phyloP scores from a whole-genome alignment of 2,888 invertebrate species.

The Pterostichus madidus region DNA sequence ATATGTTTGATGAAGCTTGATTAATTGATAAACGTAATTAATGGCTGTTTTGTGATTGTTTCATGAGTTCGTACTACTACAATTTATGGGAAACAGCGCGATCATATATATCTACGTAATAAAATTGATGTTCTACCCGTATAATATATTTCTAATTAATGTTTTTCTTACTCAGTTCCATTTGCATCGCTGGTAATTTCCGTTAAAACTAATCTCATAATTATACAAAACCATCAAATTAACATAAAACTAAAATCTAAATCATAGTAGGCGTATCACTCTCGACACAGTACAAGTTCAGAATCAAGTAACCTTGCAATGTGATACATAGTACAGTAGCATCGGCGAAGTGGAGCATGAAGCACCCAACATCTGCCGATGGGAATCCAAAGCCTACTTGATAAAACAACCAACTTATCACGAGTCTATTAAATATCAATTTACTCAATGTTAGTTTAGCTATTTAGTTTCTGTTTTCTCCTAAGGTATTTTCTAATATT shows the following conservation, averaged over 20 bases:
- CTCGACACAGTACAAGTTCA: neutral
- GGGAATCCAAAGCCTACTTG: conserved; percentile 31
- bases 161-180: too few relatives aligned
- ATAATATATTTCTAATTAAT: too few relatives aligned
- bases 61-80: too few relatives aligned
- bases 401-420: conserved; percentile 29
- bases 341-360: conserved; percentile 34
- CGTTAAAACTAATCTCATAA: too few relatives aligned
- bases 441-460: conserved; percentile 35
- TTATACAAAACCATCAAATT: too few relatives aligned
- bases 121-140: too few relatives aligned
- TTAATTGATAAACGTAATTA: too few relatives aligned
- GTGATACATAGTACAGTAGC: conserved; percentile 3
- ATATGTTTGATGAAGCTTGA: too few relatives aligned
- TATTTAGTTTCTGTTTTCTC: conserved; percentile 41
- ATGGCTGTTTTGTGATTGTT: too few relatives aligned
- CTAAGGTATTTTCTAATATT: conserved; percentile 31
- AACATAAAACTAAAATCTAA: neutral
- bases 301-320: neutral
- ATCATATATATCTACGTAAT: too few relatives aligned
- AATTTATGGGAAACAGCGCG: too few relatives aligned
- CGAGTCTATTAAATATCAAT: conserved; percentile 50
- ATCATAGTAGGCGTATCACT: neutral
- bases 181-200: too few relatives aligned
- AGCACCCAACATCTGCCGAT: conserved; percentile 11